Percentiles rank a stretch among this genome's conserved stretches.
phyloP scores from a whole-genome alignment of 2,888 invertebrate genomes.

The Xanthorhoe designata region DNA sequence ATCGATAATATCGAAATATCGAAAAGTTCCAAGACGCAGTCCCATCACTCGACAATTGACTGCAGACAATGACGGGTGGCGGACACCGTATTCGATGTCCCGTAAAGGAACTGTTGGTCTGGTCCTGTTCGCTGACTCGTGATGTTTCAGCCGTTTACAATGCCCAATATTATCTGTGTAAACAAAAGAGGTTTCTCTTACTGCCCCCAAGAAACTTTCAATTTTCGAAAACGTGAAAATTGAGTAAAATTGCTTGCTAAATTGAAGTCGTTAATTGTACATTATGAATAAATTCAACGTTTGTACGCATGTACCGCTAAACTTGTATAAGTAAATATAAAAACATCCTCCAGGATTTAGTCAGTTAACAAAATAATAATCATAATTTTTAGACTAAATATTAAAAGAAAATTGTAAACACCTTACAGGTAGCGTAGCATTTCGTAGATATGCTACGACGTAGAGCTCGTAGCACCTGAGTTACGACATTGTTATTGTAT shows the following conservation, averaged over 20 bases:
- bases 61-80: conserved; percentile 60
- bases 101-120: conserved; percentile 54
- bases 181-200: not conserved
- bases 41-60: conserved; percentile 36
- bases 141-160: not conserved
- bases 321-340: no score
- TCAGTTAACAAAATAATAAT: no score
- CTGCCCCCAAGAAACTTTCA: no score
- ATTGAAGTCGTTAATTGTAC: no score
- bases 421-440: conserved; percentile 9
- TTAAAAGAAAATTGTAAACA: no score
- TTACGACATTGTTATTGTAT: conserved; percentile 24
- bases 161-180: not conserved
- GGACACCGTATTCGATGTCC: conserved; percentile 57
- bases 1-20: no score
- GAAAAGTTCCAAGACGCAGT: conserved; percentile 6
- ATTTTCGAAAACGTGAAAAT: no score
- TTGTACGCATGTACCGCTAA: no score
- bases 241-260: no score
- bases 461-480: conserved; percentile 26
- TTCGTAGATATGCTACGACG: conserved; percentile 25
- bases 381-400: no score
- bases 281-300: no score
- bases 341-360: no score
- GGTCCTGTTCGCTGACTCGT: conserved; percentile 32